These are phyloP conservation scores for Limnothrissa miodon DNA, from an alignment of 2,113 vertebrate species.

Conservation along the genomic window DNA sequence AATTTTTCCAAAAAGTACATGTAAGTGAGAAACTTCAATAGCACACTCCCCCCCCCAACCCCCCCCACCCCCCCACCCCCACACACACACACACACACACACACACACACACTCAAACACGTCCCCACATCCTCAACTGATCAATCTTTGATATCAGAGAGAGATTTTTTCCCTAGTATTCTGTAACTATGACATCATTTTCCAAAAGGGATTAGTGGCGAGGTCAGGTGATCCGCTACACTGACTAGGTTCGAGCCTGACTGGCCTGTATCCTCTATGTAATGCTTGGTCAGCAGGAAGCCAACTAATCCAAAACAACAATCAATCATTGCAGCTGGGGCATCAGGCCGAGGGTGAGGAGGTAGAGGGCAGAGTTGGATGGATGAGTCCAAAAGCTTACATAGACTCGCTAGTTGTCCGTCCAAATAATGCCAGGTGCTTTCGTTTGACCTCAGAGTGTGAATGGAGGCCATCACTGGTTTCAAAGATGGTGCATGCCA, in stretches of 20 bases:
- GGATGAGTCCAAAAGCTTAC: background rate
- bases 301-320: slow-evolving; percentile 5
- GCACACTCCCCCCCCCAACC: too few relatives aligned
- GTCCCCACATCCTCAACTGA: background rate
- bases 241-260: background rate
- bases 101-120: too few relatives aligned
- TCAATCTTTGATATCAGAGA: background rate
- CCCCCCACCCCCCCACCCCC: too few relatives aligned
- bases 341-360: background rate
- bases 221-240: background rate
- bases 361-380: background rate
- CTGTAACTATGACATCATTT: background rate
- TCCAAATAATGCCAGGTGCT: background rate
- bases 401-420: background rate
- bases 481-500: background rate
- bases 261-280: background rate
- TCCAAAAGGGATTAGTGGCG: background rate
- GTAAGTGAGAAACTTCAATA: too few relatives aligned
- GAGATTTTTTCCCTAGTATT: background rate
- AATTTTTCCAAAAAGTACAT: too few relatives aligned
- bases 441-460: background rate
- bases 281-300: background rate
- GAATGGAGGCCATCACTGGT: background rate
- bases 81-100: too few relatives aligned
- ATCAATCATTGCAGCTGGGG: background rate